These are phyloP conservation scores for Channallabes apus DNA, from an alignment of 2,797 vertebrate genomes.

Conservation along the genomic window DNA sequence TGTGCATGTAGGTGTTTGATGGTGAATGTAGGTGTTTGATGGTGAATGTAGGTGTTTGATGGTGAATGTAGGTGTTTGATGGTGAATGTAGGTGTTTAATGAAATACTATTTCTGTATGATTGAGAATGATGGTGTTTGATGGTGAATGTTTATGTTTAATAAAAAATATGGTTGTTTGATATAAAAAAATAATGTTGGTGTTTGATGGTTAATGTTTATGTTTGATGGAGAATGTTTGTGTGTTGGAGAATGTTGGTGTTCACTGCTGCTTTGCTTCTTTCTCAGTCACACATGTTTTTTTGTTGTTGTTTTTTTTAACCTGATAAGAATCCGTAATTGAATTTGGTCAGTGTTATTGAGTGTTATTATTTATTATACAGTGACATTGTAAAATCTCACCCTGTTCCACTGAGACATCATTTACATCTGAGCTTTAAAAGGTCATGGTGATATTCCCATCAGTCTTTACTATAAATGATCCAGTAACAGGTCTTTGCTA, in stretches of 20 bases:
- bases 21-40: too few species aligned
- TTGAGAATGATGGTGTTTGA: too few species aligned
- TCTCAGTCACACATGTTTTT: not conserved
- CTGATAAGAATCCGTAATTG: not conserved
- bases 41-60: too few species aligned
- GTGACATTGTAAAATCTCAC: not conserved
- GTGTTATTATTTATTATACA: not conserved
- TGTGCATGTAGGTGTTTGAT: too few species aligned
- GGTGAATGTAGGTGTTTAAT: too few species aligned
- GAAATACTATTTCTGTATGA: too few species aligned
- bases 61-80: too few species aligned
- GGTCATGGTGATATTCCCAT: not conserved
- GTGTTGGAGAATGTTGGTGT: not conserved
- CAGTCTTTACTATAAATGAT: conserved; percentile 6
- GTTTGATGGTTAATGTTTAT: too few species aligned
- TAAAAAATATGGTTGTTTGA: too few species aligned
- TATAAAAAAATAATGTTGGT: too few species aligned
- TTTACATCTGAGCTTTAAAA: conserved; percentile 7
- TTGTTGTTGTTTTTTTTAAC: not conserved
- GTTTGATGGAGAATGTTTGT: too few species aligned
- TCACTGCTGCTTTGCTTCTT: not conserved
- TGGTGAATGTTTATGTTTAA: too few species aligned
- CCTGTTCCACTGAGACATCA: not conserved
- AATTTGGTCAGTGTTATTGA: not conserved
- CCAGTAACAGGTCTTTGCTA: not conserved